These are phyloP conservation scores for Oasisia sp. DNA, from an alignment of 2,888 invertebrate genomes.

Conservation along the genomic window DNA sequence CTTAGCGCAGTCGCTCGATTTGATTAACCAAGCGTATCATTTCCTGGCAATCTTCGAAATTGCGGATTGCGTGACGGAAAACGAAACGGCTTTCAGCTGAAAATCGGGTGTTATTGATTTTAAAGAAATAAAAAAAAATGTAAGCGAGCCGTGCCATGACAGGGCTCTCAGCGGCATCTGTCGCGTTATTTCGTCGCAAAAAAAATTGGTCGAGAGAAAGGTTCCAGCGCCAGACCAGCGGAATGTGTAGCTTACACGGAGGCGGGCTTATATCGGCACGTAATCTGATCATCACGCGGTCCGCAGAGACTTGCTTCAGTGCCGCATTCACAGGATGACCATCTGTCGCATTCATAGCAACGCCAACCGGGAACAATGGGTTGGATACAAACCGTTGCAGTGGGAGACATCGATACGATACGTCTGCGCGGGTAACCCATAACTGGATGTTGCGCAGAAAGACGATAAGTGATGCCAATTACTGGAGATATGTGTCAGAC, in stretches of 20 bases:
- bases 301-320: neutral
- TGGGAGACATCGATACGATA: no score
- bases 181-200: neutral
- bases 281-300: constrained; percentile 11
- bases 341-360: constrained; percentile 13
- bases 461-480: no score
- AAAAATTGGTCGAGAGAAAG: neutral
- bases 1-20: neutral
- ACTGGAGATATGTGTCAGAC: no score
- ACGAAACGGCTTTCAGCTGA: neutral
- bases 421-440: no score
- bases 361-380: neutral
- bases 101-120: neutral
- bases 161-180: neutral
- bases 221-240: neutral
- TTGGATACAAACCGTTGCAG: neutral
- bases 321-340: neutral
- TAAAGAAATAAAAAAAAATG: neutral
- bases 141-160: neutral
- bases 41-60: neutral
- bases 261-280: neutral
- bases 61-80: neutral
- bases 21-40: neutral
- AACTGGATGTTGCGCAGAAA: no score
- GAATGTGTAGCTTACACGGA: neutral